Evolutionary conservation across 2,113 vertebrate species (phyloP).

Genomic region (Heliornis fulica): DNA sequence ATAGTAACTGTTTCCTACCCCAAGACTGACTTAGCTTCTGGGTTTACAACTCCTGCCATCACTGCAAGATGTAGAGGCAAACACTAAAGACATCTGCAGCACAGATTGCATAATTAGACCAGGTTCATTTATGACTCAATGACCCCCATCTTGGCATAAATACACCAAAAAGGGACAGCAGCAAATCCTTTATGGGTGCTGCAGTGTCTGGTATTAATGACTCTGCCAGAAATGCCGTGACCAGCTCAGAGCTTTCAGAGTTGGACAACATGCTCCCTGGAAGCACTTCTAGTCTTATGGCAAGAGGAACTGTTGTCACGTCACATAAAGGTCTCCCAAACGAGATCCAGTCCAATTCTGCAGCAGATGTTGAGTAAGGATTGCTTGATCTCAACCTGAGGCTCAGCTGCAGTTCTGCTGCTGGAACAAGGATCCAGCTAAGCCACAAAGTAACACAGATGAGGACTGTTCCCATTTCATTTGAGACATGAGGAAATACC

Average conservation of each 20-base stretch:
- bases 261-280: background rate
- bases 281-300: background rate
- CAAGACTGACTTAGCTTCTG: background rate
- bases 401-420: background rate
- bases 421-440: background rate
- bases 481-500: background rate
- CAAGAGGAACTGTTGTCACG: background rate
- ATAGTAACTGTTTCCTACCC: background rate
- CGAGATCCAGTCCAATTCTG: background rate
- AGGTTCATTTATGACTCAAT: background rate
- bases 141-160: background rate
- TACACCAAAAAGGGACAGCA: background rate
- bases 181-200: background rate
- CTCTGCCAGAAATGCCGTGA: background rate
- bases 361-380: background rate
- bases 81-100: background rate
- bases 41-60: background rate
- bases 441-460: background rate
- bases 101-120: background rate
- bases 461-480: background rate
- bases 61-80: background rate
- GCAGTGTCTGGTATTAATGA: background rate
- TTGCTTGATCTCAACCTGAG: background rate
- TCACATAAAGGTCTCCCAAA: slow-evolving; percentile 5
- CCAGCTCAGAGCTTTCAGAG: slow-evolving; percentile 16